phyloP scores from a whole-genome alignment of 2,888 invertebrate genomes.

The Cheilosia urbana region DNA sequence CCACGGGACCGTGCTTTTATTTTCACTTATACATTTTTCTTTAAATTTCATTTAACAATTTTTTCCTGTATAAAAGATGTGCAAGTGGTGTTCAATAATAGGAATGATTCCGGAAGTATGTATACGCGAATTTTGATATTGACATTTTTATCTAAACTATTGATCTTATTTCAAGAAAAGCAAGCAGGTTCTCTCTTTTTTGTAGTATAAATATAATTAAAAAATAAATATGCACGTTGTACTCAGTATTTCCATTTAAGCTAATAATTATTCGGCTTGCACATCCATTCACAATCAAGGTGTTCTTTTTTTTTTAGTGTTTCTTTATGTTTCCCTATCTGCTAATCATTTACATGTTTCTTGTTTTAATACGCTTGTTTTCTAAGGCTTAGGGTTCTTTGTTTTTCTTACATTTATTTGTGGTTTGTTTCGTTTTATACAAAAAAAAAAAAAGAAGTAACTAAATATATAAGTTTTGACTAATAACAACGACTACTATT shows the following conservation, averaged over 20 bases:
- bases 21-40: slow-evolving; percentile 59
- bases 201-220: slow-evolving; percentile 37
- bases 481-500: slow-evolving; percentile 51
- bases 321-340: slow-evolving; percentile 9
- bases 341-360: slow-evolving; percentile 9
- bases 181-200: slow-evolving; percentile 23
- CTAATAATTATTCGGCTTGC: slow-evolving; percentile 46
- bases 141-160: slow-evolving; percentile 27
- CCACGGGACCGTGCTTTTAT: slow-evolving; percentile 68
- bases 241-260: slow-evolving; percentile 20
- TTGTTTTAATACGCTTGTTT: slow-evolving; percentile 19
- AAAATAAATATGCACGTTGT: slow-evolving; percentile 55
- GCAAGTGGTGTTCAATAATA: slow-evolving; percentile 51
- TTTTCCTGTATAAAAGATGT: slow-evolving; percentile 64
- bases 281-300: slow-evolving; percentile 64
- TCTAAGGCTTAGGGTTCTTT: slow-evolving; percentile 14
- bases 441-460: slow-evolving; percentile 67
- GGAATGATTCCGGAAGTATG: slow-evolving; percentile 52
- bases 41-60: slow-evolving; percentile 66
- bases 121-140: slow-evolving; percentile 17
- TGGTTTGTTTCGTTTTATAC: slow-evolving; percentile 53
- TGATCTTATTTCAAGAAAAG: slow-evolving; percentile 19
- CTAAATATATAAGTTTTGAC: slow-evolving; percentile 61
- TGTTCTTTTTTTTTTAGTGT: slow-evolving; percentile 28
- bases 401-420: slow-evolving; percentile 35